Evolutionary conservation across 2,113 vertebrate genomes (phyloP), one percentile per base, ranked within the genome.

Genomic region (Albula goreensis): DNA sequence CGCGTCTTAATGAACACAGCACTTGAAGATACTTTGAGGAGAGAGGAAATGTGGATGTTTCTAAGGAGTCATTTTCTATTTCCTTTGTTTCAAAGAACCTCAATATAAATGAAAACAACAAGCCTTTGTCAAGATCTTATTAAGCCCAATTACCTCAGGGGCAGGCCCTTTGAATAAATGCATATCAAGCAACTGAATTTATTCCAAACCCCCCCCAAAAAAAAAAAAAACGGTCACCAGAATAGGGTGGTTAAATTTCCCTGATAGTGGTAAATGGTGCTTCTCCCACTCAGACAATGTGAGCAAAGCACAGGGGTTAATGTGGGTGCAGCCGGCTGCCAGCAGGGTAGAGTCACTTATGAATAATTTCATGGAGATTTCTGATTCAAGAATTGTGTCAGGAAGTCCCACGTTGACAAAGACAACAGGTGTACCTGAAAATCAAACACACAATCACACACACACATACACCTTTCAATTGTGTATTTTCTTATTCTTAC

Each of bases 51-150:
- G 51, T 52, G 80, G 17, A 12, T 31, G 51, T 52, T n/a, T 82
- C 50, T 31, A 50, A 53, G n/a, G 50, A 82, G n/a, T 77, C 50
- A 15, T 52, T 51, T 74, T 49, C 66, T 84, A 15, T 52, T 51
- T 74, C n/a, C 66, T 84, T 78, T 22, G 5, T 52, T 15, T 11
- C 50, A 31, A 15, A 70, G 51, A 15, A 31, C 31, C 11, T 22
- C 1, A 12, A 25, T 53, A 17, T 74, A 8, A 13, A 17, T 49
- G 70, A 78, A 22, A 66, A 78, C 2, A 31, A 25, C 50, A 50
- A 41, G 9, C 70, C 70, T 74, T 31, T 74, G 70, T 74, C 70
- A 74, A 74, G n/a, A 74, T n/a, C 13, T 84, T 51, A 50, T 84
- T 84, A 17, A 11, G 66, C 19, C 70, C 10, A 53, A 51, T 77